Conservation (phyloP, 2,888 invertebrate genomes). For the Ectropis crepuscularia region DNA sequence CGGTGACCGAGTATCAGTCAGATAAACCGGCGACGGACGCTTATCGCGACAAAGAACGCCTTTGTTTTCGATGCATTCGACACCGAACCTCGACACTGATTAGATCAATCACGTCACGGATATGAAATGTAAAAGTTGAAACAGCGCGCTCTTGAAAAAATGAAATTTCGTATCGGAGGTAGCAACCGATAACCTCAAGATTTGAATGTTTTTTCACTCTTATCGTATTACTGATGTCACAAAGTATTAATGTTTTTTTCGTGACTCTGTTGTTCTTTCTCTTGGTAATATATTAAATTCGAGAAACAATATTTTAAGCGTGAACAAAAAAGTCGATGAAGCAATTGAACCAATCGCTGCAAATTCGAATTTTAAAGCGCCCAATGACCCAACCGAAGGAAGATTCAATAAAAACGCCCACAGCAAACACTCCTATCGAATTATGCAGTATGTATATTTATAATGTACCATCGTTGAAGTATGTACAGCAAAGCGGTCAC, state of each 20-base stretch:
- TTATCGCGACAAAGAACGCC: constrained; percentile 78
- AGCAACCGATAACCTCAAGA: constrained; percentile 19
- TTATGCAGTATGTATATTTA: constrained; percentile 29
- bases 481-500: constrained; percentile 50
- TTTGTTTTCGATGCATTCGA: constrained; percentile 77
- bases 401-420: constrained; percentile 24
- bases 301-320: neutral
- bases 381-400: constrained; percentile 24
- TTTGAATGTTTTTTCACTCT: constrained; percentile 7
- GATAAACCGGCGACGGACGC: constrained; percentile 74
- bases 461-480: constrained; percentile 27
- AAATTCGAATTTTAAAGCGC: constrained; percentile 11
- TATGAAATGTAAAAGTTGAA: constrained; percentile 3
- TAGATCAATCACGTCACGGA: constrained; percentile 58
- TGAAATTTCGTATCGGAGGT: constrained; percentile 8
- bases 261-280: neutral
- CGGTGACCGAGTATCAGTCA: constrained; percentile 75
- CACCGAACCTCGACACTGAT: constrained; percentile 63
- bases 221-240: constrained; percentile 17
- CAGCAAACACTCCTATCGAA: constrained; percentile 38
- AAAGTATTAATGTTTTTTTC: neutral
- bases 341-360: constrained; percentile 18
- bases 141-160: constrained; percentile 9
- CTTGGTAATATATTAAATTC: neutral
- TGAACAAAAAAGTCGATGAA: constrained; percentile 14